Base-by-base conservation (phyloP, 2,797 vertebrate species). In the Kryptopterus vitreolus region DNA sequence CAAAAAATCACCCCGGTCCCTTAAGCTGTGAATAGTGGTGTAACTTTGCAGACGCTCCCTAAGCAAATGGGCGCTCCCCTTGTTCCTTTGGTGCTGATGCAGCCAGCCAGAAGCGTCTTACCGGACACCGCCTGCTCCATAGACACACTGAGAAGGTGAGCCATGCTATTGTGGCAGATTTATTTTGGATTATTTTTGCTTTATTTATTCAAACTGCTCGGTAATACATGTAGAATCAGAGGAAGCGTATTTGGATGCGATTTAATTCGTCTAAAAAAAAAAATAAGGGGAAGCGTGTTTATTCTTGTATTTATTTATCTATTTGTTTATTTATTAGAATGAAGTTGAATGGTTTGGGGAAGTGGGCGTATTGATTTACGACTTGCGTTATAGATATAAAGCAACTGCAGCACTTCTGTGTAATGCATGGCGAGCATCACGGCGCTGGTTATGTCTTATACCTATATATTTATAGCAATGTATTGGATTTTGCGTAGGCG, bases 31-130 rank as follows among this genome's bases (percentile, higher is more conserved):
- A 52, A 66, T 38, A n/a, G 57, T 26, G n/a, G n/a, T 62, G 87
- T 84, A 72, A 77, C 92, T 92, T 93, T 90, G 86, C 82, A 91
- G 90, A 93, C 91, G 90, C 87, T 82, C 90, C 92, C 92, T 92
- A 76, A 83, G 77, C 82, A 82, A 88, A 90, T 89, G 93, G 93
- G 93, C 92, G 92, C 91, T 93, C 89, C 92, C 92, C 88, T 88
- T 87, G 89, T 89, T 92, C 88, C 84, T 89, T n/a, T 90, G 86
- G 90, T 89, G 89, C 90, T 91, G 90, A 85, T 90, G 87, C 84
- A 88, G 89, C 83, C 88, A 85, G 83, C 85, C 84, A 86, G 85
- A 87, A 85, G 83, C 87, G 85, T 88, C 87, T 76, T 84, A 69
- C 73, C 76, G 78, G 86, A 90, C 90, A 76, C 77, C 89, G 83